Conservation (phyloP, 2,113 vertebrate species). For the Gavia stellata region DNA sequence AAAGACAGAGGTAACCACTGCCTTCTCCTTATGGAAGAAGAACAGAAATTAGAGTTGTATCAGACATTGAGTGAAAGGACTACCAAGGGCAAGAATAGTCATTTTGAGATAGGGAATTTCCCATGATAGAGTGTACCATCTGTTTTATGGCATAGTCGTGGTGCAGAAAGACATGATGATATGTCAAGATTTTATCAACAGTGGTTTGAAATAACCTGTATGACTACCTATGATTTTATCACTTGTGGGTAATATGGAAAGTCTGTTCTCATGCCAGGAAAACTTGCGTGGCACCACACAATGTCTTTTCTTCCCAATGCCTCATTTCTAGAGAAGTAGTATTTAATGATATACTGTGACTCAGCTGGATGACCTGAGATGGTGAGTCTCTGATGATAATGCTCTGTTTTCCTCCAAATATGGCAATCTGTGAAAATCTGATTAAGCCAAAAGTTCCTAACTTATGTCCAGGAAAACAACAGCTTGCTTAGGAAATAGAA, state of each 20-base stretch:
- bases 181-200: neutral
- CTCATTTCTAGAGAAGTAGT: neutral
- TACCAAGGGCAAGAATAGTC: neutral
- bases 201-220: neutral
- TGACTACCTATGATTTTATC: neutral
- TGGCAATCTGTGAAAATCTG: neutral
- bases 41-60: neutral
- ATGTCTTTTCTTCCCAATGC: neutral
- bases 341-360: neutral
- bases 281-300: neutral
- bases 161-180: neutral
- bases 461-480: neutral
- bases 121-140: neutral
- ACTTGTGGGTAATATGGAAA: neutral
- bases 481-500: neutral
- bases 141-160: neutral
- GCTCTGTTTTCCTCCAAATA: neutral
- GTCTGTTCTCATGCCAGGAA: neutral
- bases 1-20: neutral
- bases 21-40: neutral
- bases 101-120: neutral
- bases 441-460: neutral
- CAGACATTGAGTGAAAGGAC: neutral
- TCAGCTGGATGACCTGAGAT: neutral
- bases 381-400: neutral